Evolutionary conservation across 2,113 vertebrate species (phyloP).

Genomic region (Xenotilapia leptura): DNA sequence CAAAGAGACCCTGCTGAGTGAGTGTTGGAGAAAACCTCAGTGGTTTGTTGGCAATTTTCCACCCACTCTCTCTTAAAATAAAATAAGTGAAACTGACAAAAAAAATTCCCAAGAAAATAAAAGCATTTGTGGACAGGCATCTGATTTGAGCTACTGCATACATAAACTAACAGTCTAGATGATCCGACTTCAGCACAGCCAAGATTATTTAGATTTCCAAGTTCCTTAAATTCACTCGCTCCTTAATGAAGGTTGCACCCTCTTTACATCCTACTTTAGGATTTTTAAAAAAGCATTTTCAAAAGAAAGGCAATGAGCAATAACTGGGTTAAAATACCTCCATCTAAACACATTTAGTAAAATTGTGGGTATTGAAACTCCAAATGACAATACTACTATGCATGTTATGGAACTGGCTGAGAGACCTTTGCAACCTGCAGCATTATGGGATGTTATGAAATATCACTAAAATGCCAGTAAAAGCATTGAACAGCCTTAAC

Average conservation of each 20-base stretch:
- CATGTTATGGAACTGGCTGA: background rate
- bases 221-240: background rate
- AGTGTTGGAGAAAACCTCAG: background rate
- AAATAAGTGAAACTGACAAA: background rate
- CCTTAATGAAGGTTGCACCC: background rate
- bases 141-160: background rate
- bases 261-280: background rate
- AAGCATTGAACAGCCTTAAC: background rate
- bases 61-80: background rate
- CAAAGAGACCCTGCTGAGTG: background rate
- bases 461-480: background rate
- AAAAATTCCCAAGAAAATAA: background rate
- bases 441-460: background rate
- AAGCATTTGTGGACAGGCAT: background rate
- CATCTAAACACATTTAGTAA: background rate
- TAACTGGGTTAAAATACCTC: background rate
- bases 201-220: background rate
- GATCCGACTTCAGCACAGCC: background rate
- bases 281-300: background rate
- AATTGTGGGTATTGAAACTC: background rate
- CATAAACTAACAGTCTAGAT: background rate
- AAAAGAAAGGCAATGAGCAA: background rate
- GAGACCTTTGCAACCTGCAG: background rate
- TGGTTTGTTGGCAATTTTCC: background rate
- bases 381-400: background rate